Base-by-base conservation (phyloP, 92 coral and sea anemone genomes). In the Metridium senile region DNA sequence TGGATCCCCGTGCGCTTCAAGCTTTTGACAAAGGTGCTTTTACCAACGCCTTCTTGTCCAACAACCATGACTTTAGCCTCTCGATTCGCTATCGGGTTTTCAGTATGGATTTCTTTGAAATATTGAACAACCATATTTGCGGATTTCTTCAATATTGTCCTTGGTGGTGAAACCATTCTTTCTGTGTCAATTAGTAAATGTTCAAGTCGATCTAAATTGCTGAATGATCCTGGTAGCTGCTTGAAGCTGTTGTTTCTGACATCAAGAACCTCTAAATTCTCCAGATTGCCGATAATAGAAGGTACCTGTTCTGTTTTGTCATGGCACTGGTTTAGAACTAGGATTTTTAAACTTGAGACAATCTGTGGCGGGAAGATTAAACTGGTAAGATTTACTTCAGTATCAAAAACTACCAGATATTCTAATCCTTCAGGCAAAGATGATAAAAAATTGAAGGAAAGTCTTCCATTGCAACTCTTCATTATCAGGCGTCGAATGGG, bases 31-130 rank as follows among this genome's bases (percentile, higher is more conserved):
- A 79, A 77, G 6, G 84, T 70, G 25, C 77, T 79, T n/a, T 79
- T 71, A 4, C 84, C 84, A 21, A 70, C 84, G 11, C 77, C 78
- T 71, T 79, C 84, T 33, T 79, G 78, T 9, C 84, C 84, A 16
- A 69, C 76, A 9, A 78, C 75, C 23, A 39, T 61, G 21, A 78
- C 19, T 72, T 78, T 78, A 51, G 66, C 72, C 47, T 77, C 82
- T 29, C 26, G 66, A 34, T 66, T 65, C 19, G 26, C 18, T 25
- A 4, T 2, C 31, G 29, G 0, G 19, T n/a, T n/a, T 11, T 77
- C 26, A 9, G 28, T 63, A 31, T 77, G 32, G 1, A 65, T 10
- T 51, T 57, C 72, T 30, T 30, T 20, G 32, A 77, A 25, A 39
- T 16, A 77, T 9, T 65, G 61, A 77, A 66, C 26, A 13, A 77